Conservation (phyloP, 2,113 vertebrate genomes). For the Gorsachius goisagi region DNA sequence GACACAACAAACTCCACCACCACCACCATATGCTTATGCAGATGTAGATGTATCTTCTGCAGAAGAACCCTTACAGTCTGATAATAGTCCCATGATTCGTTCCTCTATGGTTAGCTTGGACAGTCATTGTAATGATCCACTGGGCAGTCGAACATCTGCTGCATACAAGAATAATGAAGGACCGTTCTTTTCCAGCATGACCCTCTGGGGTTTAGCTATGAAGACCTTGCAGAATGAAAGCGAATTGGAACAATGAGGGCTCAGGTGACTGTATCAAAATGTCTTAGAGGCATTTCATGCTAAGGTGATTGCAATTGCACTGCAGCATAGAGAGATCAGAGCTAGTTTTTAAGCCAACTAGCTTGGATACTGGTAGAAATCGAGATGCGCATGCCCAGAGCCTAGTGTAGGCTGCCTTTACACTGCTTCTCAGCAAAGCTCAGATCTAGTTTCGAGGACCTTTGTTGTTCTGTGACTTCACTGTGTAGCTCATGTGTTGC, state of each 20-base stretch:
- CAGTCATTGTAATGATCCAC: conserved; percentile 65
- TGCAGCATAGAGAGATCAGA: not conserved
- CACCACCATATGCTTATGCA: not conserved
- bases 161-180: conserved; percentile 77
- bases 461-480: not conserved
- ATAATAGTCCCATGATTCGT: conserved; percentile 41
- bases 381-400: not conserved
- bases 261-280: not conserved
- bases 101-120: conserved; percentile 70
- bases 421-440: not conserved
- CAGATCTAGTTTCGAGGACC: not conserved
- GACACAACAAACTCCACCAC: not conserved
- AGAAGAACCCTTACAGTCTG: conserved; percentile 51
- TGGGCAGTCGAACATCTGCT: conserved; percentile 57
- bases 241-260: conserved; percentile 81
- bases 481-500: not conserved
- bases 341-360: not conserved
- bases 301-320: not conserved
- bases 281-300: not conserved
- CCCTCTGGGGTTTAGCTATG: conserved; percentile 92
- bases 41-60: conserved; percentile 16
- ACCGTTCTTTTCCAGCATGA: conserved; percentile 89
- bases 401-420: not conserved
- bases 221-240: conserved; percentile 92
- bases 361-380: not conserved